Conservation (phyloP, 1,140 invertebrate genomes). For the Anoplolepis gracilipes region DNA sequence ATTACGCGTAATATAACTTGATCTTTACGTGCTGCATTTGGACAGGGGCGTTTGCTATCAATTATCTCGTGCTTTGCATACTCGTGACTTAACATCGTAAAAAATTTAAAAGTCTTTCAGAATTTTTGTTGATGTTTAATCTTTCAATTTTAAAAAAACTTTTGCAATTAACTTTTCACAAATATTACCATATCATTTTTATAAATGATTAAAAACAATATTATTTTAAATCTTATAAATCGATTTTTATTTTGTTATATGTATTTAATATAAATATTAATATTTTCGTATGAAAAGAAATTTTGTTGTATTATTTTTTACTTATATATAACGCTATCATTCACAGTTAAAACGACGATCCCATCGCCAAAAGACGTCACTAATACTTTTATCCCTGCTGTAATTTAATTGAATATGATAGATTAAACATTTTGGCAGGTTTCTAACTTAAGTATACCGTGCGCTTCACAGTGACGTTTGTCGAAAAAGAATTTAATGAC, state of each 20-base stretch:
- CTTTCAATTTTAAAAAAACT: not conserved
- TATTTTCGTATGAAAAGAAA: not conserved
- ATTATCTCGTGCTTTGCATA: not conserved
- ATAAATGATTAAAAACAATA: not conserved
- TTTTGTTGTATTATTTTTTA: not conserved
- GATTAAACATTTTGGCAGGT: slow-evolving; percentile 66
- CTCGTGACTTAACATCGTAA: not conserved
- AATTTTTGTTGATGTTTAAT: not conserved
- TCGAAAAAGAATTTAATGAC: slow-evolving; percentile 60
- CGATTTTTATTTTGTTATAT: not conserved
- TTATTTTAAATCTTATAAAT: not conserved
- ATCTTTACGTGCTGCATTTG: not conserved
- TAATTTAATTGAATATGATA: slow-evolving; percentile 53
- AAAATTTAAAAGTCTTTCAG: not conserved
- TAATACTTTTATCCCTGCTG: slow-evolving; percentile 1
- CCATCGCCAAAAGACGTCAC: not conserved
- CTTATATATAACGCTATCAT: not conserved
- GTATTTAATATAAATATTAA: not conserved
- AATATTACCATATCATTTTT: not conserved
- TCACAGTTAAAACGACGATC: no score
- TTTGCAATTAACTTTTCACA: not conserved
- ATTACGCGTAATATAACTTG: slow-evolving; percentile 13
- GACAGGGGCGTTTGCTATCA: not conserved
- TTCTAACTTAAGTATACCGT: not conserved
- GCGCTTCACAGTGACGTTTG: not conserved